phyloP scores from a whole-genome alignment of 1,140 invertebrate species.

The Euborellia annulipes region DNA sequence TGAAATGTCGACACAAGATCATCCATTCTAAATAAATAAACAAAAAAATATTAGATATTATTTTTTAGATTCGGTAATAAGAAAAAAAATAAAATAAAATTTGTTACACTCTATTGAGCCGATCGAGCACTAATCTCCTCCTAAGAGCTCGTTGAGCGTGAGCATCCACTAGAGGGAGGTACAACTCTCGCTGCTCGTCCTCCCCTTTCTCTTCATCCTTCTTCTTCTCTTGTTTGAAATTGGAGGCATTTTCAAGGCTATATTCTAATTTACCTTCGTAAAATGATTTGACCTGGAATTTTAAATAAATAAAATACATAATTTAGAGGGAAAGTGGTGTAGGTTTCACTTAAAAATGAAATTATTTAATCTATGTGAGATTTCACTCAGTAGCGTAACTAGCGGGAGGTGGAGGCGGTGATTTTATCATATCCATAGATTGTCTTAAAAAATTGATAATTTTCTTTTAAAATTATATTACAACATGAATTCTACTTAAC shows the following conservation, averaged over 20 bases:
- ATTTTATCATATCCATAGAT: too few relatives aligned
- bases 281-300: slow-evolving; percentile 32
- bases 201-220: slow-evolving; percentile 14
- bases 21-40: slow-evolving; percentile 11
- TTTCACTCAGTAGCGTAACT: too few relatives aligned
- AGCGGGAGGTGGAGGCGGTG: too few relatives aligned
- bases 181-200: slow-evolving; percentile 21
- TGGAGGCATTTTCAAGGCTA: too few relatives aligned
- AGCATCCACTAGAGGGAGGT: slow-evolving; percentile 35
- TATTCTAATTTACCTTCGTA: slow-evolving; percentile 23
- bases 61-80: slow-evolving; percentile 4
- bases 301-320: too few relatives aligned
- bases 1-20: slow-evolving; percentile 10
- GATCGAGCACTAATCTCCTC: slow-evolving; percentile 35
- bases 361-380: too few relatives aligned
- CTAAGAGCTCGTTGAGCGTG: slow-evolving; percentile 37
- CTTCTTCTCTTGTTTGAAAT: too few relatives aligned
- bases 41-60: neutral
- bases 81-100: slow-evolving; percentile 2
- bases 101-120: slow-evolving; percentile 31
- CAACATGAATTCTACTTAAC: too few relatives aligned
- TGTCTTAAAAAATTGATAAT: too few relatives aligned
- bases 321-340: too few relatives aligned
- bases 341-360: too few relatives aligned
- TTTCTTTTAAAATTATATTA: too few relatives aligned